These are phyloP conservation scores for Bhutanitis thaidina DNA, from an alignment of 2,888 invertebrate genomes.

Conservation along the genomic window DNA sequence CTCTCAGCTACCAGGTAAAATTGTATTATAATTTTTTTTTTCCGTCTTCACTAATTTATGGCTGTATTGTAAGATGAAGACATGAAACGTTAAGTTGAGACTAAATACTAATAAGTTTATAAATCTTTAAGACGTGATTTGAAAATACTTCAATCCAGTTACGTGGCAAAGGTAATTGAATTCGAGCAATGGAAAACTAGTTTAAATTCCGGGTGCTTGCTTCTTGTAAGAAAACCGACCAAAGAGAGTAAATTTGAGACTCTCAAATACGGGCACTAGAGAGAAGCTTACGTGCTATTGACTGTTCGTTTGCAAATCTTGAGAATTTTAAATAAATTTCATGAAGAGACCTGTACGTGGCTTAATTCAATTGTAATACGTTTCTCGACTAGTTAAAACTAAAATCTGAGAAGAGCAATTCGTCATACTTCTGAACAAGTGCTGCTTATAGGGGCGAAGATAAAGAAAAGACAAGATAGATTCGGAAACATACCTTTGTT, in stretches of 20 bases:
- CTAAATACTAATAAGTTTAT: no score
- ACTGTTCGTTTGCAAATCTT: slow-evolving; percentile 1
- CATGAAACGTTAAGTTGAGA: no score
- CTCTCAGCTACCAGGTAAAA: no score
- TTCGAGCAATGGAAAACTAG: slow-evolving; percentile 12
- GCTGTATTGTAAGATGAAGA: no score
- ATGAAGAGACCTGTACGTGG: not conserved
- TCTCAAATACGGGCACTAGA: slow-evolving; percentile 13
- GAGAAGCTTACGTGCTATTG: slow-evolving; percentile 4
- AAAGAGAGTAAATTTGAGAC: slow-evolving; percentile 11
- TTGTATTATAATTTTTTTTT: no score
- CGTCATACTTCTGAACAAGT: no score
- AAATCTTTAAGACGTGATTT: not conserved
- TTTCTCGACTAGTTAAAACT: not conserved
- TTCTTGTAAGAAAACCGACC: slow-evolving; percentile 11
- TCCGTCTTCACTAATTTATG: no score
- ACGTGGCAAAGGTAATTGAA: slow-evolving; percentile 16
- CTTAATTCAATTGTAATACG: not conserved
- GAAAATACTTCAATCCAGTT: slow-evolving; percentile 4
- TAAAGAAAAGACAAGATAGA: no score
- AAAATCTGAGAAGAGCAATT: no score
- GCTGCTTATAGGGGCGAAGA: no score
- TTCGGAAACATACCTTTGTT: no score
- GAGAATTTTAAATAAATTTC: not conserved
- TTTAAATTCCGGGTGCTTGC: slow-evolving; percentile 15